These are phyloP conservation scores for Drosophila borborema DNA, from an alignment of 2,888 invertebrate genomes.

Conservation along the genomic window DNA sequence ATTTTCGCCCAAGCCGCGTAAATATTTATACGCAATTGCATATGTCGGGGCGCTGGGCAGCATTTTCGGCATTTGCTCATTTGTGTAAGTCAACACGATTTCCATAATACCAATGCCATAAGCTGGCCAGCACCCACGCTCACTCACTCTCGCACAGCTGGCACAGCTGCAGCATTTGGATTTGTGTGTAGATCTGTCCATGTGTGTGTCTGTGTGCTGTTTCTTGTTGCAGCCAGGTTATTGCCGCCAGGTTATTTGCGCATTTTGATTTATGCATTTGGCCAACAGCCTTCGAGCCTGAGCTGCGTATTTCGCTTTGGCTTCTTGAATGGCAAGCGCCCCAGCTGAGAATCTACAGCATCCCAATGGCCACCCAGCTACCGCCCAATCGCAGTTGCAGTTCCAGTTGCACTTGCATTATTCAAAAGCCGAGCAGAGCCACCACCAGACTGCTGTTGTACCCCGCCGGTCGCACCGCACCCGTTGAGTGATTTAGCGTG, in stretches of 20 bases:
- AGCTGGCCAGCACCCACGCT: constrained; percentile 1
- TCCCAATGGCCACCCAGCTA: constrained; percentile 6
- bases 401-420: constrained; percentile 64
- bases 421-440: constrained; percentile 65
- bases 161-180: constrained; percentile 48
- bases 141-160: not conserved
- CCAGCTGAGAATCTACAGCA: not conserved
- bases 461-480: constrained; percentile 23
- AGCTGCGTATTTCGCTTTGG: constrained; percentile 30
- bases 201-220: constrained; percentile 14
- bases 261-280: constrained; percentile 74
- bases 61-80: constrained; percentile 70
- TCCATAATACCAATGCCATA: constrained; percentile 64
- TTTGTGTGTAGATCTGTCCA: constrained; percentile 4
- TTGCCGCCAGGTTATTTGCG: constrained; percentile 69
- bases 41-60: constrained; percentile 52
- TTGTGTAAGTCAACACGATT: constrained; percentile 77
- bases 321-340: constrained; percentile 42
- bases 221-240: constrained; percentile 20
- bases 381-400: constrained; percentile 49
- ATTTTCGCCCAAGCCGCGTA: constrained; percentile 68
- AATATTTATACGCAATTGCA: constrained; percentile 75
- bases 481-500: constrained; percentile 75
- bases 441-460: constrained; percentile 19
- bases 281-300: constrained; percentile 30